Evolutionary conservation across 1,140 invertebrate genomes (phyloP).

Genomic region (Pissodes strobi): DNA sequence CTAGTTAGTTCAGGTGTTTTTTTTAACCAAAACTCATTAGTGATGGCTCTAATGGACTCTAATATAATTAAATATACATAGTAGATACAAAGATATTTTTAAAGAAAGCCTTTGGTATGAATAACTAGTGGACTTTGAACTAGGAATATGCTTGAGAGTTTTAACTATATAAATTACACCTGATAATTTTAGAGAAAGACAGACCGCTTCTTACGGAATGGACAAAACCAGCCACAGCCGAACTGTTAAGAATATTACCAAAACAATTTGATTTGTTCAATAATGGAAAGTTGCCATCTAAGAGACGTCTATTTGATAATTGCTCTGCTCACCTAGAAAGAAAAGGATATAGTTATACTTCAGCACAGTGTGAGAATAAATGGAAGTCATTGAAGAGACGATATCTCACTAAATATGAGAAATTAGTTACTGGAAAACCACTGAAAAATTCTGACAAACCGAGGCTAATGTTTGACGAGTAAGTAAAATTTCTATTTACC

Average conservation of each 20-base stretch:
- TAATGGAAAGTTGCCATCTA: slow-evolving; percentile 6
- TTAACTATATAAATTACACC: not conserved
- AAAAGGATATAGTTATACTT: slow-evolving; percentile 6
- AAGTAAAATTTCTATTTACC: slow-evolving; percentile 9
- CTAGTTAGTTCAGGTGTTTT: too few species aligned
- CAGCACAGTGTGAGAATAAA: slow-evolving; percentile 23
- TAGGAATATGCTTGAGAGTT: not conserved
- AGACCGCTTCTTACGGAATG: not conserved
- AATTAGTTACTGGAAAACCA: not conserved
- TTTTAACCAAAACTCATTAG: too few species aligned
- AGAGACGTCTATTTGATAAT: slow-evolving; percentile 3
- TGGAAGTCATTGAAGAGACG: slow-evolving; percentile 22
- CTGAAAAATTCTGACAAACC: not conserved
- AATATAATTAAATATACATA: too few species aligned
- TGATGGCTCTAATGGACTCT: too few species aligned
- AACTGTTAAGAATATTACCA: not conserved
- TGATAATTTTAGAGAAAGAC: not conserved
- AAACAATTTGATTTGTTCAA: slow-evolving; percentile 1
- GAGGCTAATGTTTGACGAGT: slow-evolving; percentile 8
- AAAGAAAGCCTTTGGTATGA: too few species aligned
- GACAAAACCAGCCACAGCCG: not conserved
- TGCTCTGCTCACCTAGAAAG: not conserved
- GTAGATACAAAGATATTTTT: too few species aligned
- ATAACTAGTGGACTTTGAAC: not conserved
- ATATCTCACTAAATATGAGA: slow-evolving; percentile 5